Percentiles rank a stretch among this genome's conserved stretches.
phyloP scores from a whole-genome alignment of 2,888 invertebrate genomes.

The Tetranychus truncatus region DNA sequence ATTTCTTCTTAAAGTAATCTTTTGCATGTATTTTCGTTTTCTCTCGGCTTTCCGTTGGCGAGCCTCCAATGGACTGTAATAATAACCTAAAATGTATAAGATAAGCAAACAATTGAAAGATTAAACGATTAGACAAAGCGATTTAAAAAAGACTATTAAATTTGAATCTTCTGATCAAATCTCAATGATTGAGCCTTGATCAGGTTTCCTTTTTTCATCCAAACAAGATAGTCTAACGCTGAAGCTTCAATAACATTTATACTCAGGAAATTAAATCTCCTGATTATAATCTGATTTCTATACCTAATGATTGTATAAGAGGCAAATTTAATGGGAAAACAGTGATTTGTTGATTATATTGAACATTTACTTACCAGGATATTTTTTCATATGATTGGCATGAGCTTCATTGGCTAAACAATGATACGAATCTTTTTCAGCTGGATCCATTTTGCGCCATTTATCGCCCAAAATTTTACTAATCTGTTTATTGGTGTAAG shows the following conservation, averaged over 20 bases:
- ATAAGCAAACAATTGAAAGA: background rate
- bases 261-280: too few relatives aligned
- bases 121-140: background rate
- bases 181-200: too few relatives aligned
- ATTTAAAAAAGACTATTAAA: background rate
- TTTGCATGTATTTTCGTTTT: conserved; percentile 13
- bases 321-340: background rate
- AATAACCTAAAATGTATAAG: conserved; percentile 19
- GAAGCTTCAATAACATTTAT: background rate
- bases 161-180: background rate
- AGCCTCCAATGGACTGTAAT: conserved; percentile 22
- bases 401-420: conserved; percentile 28
- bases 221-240: too few relatives aligned
- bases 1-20: background rate
- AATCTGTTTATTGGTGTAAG: conserved; percentile 45
- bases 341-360: too few relatives aligned
- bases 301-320: too few relatives aligned
- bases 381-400: conserved; percentile 43
- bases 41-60: conserved; percentile 20
- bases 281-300: too few relatives aligned
- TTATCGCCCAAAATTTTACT: conserved; percentile 42
- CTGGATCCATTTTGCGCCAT: conserved; percentile 41
- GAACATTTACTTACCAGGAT: conserved; percentile 33
- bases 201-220: too few relatives aligned
- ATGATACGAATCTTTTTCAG: conserved; percentile 34